Base-by-base conservation (phyloP, 53 echinoderm and acorn worm species). In the Stichopus horrens region DNA sequence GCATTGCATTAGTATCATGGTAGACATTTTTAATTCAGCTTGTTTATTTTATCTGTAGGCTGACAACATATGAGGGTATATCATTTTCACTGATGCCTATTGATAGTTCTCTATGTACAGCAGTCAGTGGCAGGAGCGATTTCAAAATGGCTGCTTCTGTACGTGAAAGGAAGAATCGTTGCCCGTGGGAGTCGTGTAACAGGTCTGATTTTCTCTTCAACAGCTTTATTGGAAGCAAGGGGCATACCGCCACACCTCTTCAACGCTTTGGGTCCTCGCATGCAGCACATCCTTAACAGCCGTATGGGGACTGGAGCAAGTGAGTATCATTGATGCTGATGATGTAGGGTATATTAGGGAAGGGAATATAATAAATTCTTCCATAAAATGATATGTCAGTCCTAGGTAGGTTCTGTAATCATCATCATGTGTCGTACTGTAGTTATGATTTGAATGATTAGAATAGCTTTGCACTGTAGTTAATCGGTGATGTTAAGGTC, bases 231-330 rank as follows among this genome's bases (percentile, higher is more conserved):
- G 74, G 99, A 99, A 92, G 94, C 99, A 67, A 90, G 99, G 74
- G 99, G 99, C 79, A 92, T 99, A 85, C 99, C 99, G 13, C 99
- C 99, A 58, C 96, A 99, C 65, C 93, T 99, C 23, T 99, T 99
- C 91, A 94, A 94, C 86, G 99, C 99, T 75, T 92, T 99, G 23
- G 99, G 96, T 58, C 99, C 99, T 86, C 95, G 99, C 59, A 99
- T 99, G 99, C 99, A 99, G 79, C 99, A 99, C 80, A 91, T 99
- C 55, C 91, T 99, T 67, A 94, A 99, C 86, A 92, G 99, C 93
- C 94, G 99, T 80, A 99, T 98, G 99, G 95, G 99, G 67, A 93
- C 93, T 59, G 99, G 99, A 89, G 93, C 96, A 89, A 99, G 99
- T 96, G 90, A 96, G 96, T 92, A 7, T 13, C 22, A 16, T 59